These are phyloP conservation scores for Pavo muticus DNA, from an alignment of 2,113 vertebrate species.

Conservation along the genomic window DNA sequence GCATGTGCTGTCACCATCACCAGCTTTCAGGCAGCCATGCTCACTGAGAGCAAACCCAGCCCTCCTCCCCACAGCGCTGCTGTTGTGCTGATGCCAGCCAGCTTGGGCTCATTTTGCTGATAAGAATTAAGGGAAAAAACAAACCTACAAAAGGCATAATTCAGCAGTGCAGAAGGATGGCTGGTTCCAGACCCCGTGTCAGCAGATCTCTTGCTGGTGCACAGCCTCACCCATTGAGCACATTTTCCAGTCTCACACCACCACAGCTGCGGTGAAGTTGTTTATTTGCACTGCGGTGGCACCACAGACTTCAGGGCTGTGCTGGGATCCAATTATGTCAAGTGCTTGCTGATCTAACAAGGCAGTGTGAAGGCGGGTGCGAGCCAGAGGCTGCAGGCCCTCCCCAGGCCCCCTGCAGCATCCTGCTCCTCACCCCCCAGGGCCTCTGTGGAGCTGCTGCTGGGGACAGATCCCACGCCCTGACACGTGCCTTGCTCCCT, in stretches of 20 bases:
- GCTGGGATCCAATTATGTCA: conserved; percentile 25
- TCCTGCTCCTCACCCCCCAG: background rate
- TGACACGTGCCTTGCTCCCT: background rate
- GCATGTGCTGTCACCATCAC: background rate
- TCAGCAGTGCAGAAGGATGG: background rate
- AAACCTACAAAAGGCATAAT: background rate
- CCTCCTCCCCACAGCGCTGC: background rate
- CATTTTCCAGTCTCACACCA: background rate
- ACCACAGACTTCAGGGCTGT: background rate
- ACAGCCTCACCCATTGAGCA: background rate
- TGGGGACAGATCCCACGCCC: no score
- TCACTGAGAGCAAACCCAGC: background rate
- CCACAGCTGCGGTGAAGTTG: conserved; percentile 4
- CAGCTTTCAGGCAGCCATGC: background rate
- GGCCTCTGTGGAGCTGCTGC: background rate
- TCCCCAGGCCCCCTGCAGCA: background rate
- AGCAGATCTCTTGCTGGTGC: background rate
- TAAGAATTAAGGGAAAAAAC: background rate
- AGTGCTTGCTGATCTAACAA: background rate
- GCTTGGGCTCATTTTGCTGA: background rate
- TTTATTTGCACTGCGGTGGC: conserved; percentile 38
- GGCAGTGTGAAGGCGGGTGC: background rate
- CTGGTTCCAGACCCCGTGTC: background rate
- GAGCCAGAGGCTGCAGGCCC: background rate
- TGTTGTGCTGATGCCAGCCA: fast-evolving